Evolutionary conservation across 2,113 vertebrate genomes (phyloP).

Genomic region (Xyrauchen texanus): DNA sequence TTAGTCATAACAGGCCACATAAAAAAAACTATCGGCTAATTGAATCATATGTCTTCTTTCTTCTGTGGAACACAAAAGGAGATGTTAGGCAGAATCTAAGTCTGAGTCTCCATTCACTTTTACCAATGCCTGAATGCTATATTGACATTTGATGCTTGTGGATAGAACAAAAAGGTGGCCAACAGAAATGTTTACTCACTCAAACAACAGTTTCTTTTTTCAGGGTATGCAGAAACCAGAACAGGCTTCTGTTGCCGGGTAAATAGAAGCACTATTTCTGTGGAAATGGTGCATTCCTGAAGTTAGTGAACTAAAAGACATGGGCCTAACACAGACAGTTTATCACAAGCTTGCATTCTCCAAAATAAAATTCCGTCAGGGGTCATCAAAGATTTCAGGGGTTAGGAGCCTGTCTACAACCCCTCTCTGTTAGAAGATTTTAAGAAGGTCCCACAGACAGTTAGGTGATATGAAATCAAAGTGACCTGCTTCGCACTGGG

Average conservation of each 20-base stretch:
- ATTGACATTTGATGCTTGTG: too few species aligned
- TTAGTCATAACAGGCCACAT: too few species aligned
- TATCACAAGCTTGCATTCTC: neutral
- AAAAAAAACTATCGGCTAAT: too few species aligned
- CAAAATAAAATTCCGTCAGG: slow-evolving; percentile 6
- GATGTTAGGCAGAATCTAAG: too few species aligned
- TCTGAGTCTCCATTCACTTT: too few species aligned
- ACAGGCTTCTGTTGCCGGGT: neutral
- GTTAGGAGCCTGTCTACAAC: neutral
- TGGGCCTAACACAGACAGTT: neutral
- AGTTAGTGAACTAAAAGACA: too few species aligned
- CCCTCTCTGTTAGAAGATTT: neutral
- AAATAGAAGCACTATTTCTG: neutral
- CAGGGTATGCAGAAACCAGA: neutral
- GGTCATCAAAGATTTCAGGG: neutral
- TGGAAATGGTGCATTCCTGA: neutral
- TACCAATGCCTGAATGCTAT: too few species aligned
- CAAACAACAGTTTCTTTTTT: neutral
- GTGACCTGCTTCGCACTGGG: slow-evolving; percentile 9
- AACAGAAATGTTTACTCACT: neutral
- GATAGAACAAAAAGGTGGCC: too few species aligned
- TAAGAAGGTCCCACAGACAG: slow-evolving; percentile 22
- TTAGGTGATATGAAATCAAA: slow-evolving; percentile 29
- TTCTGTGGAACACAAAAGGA: too few species aligned
- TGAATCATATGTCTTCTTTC: too few species aligned